These are phyloP conservation scores for Hydrocynus forskahlii DNA, from an alignment of 2,797 vertebrate genomes.

Conservation along the genomic window DNA sequence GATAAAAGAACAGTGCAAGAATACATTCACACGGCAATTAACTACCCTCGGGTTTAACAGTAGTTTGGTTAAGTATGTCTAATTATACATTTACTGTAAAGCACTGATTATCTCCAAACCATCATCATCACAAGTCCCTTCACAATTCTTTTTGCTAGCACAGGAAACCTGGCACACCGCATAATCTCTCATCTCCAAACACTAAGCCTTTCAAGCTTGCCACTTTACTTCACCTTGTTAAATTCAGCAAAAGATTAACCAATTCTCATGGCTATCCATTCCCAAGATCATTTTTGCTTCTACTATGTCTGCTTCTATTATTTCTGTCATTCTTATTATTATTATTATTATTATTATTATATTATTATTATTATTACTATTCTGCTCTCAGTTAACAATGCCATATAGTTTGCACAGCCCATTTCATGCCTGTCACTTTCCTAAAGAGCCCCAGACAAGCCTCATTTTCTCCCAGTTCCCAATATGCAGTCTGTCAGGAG, in stretches of 20 bases:
- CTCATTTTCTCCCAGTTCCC: slow-evolving; percentile 7
- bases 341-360: not conserved
- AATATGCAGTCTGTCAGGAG: slow-evolving; percentile 6
- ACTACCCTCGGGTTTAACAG: not conserved
- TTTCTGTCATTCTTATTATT: too few species aligned
- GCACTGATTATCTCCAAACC: too few species aligned
- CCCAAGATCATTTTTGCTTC: too few species aligned
- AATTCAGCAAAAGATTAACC: too few species aligned
- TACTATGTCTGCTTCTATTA: too few species aligned
- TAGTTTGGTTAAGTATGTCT: not conserved
- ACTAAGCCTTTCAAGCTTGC: not conserved
- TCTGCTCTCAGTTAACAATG: not conserved
- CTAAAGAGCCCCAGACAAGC: slow-evolving; percentile 7
- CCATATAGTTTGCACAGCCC: not conserved
- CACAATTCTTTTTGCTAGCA: not conserved
- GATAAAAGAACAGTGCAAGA: not conserved
- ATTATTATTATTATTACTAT: not conserved
- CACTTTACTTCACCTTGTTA: not conserved
- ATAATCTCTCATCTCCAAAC: not conserved
- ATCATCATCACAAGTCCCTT: too few species aligned
- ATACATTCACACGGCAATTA: too few species aligned
- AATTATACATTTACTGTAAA: not conserved
- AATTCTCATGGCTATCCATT: too few species aligned
- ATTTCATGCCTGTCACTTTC: slow-evolving; percentile 22
- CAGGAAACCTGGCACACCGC: not conserved